Evolutionary conservation across 2,888 invertebrate species (phyloP).

Genomic region (Ophion obscuratus): DNA sequence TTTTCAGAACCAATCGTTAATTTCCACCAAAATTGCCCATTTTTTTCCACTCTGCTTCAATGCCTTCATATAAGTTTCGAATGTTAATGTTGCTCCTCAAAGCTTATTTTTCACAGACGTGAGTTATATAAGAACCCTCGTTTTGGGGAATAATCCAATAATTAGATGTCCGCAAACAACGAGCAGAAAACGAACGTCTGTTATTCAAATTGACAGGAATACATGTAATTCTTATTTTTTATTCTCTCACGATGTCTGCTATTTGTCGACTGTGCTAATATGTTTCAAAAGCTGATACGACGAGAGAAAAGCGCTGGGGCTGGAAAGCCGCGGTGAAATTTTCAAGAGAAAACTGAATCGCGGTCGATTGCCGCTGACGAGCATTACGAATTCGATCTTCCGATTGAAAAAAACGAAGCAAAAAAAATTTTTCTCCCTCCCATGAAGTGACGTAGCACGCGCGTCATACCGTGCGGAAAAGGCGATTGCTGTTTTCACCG

Average conservation of each 20-base stretch:
- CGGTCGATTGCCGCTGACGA: constrained; percentile 41
- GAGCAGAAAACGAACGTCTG: too few species aligned
- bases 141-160: too few species aligned
- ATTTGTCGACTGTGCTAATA: too few species aligned
- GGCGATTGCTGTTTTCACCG: constrained; percentile 4
- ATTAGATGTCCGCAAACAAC: too few species aligned
- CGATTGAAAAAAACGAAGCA: constrained; percentile 5
- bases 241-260: not conserved
- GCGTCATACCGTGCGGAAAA: constrained; percentile 12
- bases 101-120: too few species aligned
- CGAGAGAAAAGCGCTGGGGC: not conserved
- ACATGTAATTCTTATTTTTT: not conserved
- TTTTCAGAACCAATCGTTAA: too few species aligned
- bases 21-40: too few species aligned
- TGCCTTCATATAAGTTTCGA: too few species aligned
- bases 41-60: too few species aligned
- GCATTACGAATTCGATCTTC: constrained; percentile 34
- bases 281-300: not conserved
- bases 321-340: not conserved
- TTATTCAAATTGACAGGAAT: too few species aligned
- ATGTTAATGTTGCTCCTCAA: too few species aligned
- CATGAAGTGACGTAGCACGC: not conserved
- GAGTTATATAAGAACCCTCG: too few species aligned
- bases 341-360: constrained; percentile 43
- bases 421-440: not conserved